phyloP scores from a whole-genome alignment of 2,797 vertebrate species.

The Delichon dasypus region DNA sequence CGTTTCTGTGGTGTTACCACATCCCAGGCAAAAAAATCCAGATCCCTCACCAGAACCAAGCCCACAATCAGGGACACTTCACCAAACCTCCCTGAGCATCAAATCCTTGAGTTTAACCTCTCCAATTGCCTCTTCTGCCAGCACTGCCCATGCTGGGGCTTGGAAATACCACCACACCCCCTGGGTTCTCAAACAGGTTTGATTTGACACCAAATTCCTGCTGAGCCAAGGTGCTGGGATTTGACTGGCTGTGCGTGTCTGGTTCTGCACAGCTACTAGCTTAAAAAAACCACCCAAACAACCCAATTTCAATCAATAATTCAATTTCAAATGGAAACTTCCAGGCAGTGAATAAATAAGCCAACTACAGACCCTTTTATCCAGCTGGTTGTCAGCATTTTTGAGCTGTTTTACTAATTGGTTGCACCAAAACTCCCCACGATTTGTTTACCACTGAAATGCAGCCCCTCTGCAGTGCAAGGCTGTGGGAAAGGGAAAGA shows the following conservation, averaged over 20 bases:
- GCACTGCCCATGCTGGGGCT: background rate
- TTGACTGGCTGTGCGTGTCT: accelerated
- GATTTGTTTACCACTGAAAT: background rate
- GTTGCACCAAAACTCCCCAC: background rate
- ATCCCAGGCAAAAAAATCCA: background rate
- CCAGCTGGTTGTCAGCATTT: background rate
- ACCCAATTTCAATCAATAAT: background rate
- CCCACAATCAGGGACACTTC: background rate
- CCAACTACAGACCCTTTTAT: background rate
- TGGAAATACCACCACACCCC: background rate
- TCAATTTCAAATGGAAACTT: background rate
- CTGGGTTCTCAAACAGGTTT: background rate
- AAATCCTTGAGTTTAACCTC: background rate
- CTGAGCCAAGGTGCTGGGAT: background rate
- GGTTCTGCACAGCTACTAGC: background rate
- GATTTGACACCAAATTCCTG: background rate
- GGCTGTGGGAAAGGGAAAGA: background rate
- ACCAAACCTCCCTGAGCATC: background rate
- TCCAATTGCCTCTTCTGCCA: background rate
- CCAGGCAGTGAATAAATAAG: background rate
- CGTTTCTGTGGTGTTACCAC: background rate
- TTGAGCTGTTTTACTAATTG: background rate
- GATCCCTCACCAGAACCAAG: accelerated
- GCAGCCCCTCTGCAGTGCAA: background rate
- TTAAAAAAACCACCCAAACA: background rate